Percentiles rank a stretch among this genome's conserved stretches.
These are phyloP conservation scores for Drosophila anomalata DNA, from an alignment of 2,888 invertebrate species.

Conservation along the genomic window DNA sequence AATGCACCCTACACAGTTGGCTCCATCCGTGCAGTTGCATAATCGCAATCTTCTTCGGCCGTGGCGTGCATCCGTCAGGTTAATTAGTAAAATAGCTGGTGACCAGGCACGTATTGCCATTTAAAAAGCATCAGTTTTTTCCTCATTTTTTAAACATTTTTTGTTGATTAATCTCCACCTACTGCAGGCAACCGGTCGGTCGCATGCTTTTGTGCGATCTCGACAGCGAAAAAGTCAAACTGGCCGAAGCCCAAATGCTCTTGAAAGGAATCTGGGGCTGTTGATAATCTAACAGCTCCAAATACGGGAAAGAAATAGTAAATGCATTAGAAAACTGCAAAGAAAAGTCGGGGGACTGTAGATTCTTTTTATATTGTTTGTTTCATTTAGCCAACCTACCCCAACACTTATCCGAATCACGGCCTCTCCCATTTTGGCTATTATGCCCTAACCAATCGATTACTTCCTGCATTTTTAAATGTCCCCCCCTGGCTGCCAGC, in stretches of 20 bases:
- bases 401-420: constrained; percentile 7
- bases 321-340: neutral
- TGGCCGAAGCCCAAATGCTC: constrained; percentile 21
- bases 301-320: neutral
- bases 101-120: constrained; percentile 72
- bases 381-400: constrained; percentile 5
- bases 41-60: constrained; percentile 47
- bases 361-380: neutral
- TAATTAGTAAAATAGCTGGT: constrained; percentile 69
- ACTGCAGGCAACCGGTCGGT: constrained; percentile 55
- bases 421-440: constrained; percentile 31
- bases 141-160: constrained; percentile 23
- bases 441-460: constrained; percentile 43
- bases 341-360: neutral
- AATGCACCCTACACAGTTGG: constrained; percentile 5
- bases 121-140: constrained; percentile 61
- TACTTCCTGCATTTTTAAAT: constrained; percentile 50
- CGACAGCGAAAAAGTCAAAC: constrained; percentile 3
- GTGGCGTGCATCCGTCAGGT: constrained; percentile 65
- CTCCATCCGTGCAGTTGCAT: constrained; percentile 43
- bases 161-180: constrained; percentile 67
- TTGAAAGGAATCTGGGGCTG: neutral
- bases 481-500: constrained; percentile 16
- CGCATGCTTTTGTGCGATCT: constrained; percentile 28
- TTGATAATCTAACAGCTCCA: neutral